Evolutionary conservation across 2,888 invertebrate species (phyloP), one percentile per base, ranked within the genome.

Genomic region (Andrena trimmerana): DNA sequence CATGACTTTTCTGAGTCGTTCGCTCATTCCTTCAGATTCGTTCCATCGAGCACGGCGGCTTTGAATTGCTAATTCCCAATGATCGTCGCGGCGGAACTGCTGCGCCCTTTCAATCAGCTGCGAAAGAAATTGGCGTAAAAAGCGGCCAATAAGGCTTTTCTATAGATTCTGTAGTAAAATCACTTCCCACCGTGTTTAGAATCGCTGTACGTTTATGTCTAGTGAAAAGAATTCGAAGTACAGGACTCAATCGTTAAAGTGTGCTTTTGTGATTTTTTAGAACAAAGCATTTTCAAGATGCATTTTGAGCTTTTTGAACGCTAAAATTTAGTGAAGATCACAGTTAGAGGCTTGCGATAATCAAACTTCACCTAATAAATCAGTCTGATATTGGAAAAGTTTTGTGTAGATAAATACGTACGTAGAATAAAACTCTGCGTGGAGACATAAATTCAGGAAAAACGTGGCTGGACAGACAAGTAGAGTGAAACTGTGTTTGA

Each of bases 51-150:
- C 33, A 3, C 2, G 0, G 5, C 2, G 6, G 16, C 36, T 75
- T 62, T 54, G 36, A 62, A 10, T 62, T 42, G 52, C 52, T 62
- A 50, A 75, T 63, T 29, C 20, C n/a, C 63, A 54, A 63, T 76
- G 42, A 48, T 42, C 72, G 5, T 0, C 20, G 7, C 2, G 24
- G 27, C 24, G 33, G n/a, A 31, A 16, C 31, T 36, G 36, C 36
- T n/a, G n/a, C 50, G 20, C 7, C 10, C 13, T 13, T 29, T 13
- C 52, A 31, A 52, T 52, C 52, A 31, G 31, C n/a, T 29, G 31
- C 52, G 7, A 59, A 29, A 5, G 16, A 0, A 29, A 29, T 59
- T 29, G 29, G 1, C 42, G 42, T 16, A 16, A 16, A 16, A 42
- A 42, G 42, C 42, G 4, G 16, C 42, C 42, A 16, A 16, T 16